Percentiles rank a stretch among this genome's conserved stretches.
Evolutionary conservation across 2,113 vertebrate genomes (phyloP).

Genomic region (Amphiprion ocellaris): DNA sequence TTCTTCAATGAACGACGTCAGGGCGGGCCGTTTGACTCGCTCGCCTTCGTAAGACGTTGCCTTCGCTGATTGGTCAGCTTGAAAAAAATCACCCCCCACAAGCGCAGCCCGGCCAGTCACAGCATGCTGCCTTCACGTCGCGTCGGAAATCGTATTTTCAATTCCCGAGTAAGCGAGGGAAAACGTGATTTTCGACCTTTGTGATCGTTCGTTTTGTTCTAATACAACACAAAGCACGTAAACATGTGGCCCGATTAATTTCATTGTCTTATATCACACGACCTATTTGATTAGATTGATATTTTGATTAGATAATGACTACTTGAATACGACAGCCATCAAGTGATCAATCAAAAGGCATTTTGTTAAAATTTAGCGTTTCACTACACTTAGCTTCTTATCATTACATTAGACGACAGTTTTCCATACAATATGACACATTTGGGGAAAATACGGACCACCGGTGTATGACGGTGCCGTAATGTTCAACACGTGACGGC

Average conservation of each 20-base stretch:
- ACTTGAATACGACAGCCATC: too few species aligned
- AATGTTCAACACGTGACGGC: too few species aligned
- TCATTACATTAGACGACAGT: too few species aligned
- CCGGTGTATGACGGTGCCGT: too few species aligned
- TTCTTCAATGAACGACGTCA: slow-evolving; percentile 77
- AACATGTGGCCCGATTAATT: background rate
- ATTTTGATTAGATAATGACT: too few species aligned
- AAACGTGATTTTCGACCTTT: slow-evolving; percentile 15
- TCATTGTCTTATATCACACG: too few species aligned
- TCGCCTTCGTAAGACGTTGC: slow-evolving; percentile 52
- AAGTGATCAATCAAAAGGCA: too few species aligned
- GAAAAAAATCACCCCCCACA: slow-evolving; percentile 42
- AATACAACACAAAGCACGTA: background rate
- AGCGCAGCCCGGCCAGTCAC: background rate
- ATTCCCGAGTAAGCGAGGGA: slow-evolving; percentile 5
- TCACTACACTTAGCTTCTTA: too few species aligned
- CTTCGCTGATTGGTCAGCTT: slow-evolving; percentile 64
- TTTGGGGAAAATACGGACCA: too few species aligned
- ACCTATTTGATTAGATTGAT: too few species aligned
- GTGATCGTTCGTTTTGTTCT: background rate
- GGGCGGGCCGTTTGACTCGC: slow-evolving; percentile 51
- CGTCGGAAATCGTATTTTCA: slow-evolving; percentile 24
- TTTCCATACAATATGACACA: too few species aligned
- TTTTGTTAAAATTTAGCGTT: too few species aligned
- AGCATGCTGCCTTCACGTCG: slow-evolving; percentile 36